Conservation (phyloP, 2,113 vertebrate genomes). For the Lepus timidus region DNA sequence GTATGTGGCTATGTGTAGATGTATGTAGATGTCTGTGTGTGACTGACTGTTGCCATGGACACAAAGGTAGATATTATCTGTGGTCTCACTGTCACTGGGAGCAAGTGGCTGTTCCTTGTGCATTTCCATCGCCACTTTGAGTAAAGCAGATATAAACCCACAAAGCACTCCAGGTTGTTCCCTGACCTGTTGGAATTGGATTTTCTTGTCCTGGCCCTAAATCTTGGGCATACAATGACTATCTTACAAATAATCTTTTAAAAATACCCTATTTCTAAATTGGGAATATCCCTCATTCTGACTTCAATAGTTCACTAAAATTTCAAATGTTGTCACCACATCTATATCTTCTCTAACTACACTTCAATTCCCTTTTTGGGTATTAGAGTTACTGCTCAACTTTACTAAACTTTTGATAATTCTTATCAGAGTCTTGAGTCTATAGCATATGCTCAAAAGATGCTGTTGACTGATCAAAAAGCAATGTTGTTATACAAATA, state of each 20-base stretch:
- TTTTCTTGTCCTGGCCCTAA: too few species aligned
- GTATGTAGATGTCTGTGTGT: too few species aligned
- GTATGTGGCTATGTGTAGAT: too few species aligned
- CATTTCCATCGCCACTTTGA: too few species aligned
- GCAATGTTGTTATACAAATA: constrained; percentile 22
- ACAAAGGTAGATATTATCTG: too few species aligned
- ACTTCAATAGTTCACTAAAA: background rate
- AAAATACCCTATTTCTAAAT: background rate
- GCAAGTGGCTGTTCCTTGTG: too few species aligned
- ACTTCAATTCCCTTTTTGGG: background rate
- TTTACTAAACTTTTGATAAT: background rate
- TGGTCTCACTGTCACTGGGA: too few species aligned
- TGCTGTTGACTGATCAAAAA: background rate
- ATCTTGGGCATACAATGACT: too few species aligned
- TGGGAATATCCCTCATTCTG: background rate
- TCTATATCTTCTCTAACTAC: background rate
- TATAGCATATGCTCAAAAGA: background rate
- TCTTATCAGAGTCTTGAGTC: background rate
- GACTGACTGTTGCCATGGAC: too few species aligned
- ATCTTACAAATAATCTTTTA: constrained; percentile 19
- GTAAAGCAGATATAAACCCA: too few species aligned
- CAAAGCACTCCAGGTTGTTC: too few species aligned
- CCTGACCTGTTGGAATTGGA: too few species aligned
- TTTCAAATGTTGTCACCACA: background rate
- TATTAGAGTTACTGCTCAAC: background rate